Evolutionary conservation across 2,797 vertebrate species (phyloP).

Genomic region (Paguma larvata): DNA sequence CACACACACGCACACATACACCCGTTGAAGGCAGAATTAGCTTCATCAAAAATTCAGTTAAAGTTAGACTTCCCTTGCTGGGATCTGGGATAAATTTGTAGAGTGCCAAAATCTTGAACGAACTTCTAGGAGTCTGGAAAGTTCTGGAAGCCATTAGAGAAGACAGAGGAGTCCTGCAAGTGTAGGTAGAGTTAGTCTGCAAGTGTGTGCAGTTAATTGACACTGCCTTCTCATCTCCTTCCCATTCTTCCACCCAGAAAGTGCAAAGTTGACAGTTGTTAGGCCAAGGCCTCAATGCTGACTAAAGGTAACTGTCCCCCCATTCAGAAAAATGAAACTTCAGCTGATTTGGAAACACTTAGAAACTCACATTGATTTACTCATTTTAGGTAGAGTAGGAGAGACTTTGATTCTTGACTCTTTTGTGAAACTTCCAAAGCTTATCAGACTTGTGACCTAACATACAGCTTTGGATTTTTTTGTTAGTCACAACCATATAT

Average conservation of each 20-base stretch:
- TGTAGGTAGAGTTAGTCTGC: neutral
- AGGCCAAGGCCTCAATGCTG: neutral
- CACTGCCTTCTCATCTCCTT: neutral
- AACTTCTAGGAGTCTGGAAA: conserved; percentile 48
- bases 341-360: conserved; percentile 39
- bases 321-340: conserved; percentile 55
- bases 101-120: conserved; percentile 56
- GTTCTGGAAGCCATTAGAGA: conserved; percentile 50
- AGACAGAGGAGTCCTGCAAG: neutral
- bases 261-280: neutral
- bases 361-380: conserved; percentile 21
- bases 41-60: conserved; percentile 58
- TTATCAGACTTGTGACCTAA: conserved; percentile 25
- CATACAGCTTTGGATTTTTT: conserved; percentile 39
- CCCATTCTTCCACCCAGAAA: neutral
- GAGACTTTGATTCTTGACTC: conserved; percentile 63
- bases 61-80: conserved; percentile 41
- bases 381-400: conserved; percentile 54
- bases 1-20: neutral
- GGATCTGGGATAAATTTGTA: conserved; percentile 18
- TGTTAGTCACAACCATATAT: conserved; percentile 21
- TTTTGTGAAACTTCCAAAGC: conserved; percentile 49
- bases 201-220: neutral
- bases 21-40: neutral
- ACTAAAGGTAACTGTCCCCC: neutral